Evolutionary conservation across 2,888 invertebrate genomes (phyloP).

Genomic region (Nomada hirtipes): DNA sequence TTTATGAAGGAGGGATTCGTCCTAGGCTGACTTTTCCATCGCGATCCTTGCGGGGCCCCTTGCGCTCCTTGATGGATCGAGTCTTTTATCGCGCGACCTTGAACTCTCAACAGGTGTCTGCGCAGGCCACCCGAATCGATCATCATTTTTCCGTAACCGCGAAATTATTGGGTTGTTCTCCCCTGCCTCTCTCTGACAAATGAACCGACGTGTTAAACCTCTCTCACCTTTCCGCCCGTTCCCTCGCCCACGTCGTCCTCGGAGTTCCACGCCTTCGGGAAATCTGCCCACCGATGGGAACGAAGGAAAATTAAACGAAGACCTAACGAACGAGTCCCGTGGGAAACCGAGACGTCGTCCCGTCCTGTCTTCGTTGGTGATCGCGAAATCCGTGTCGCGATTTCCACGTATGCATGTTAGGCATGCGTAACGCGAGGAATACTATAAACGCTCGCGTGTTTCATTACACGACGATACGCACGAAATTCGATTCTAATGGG

Average conservation of each 20-base stretch:
- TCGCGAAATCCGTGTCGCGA: conserved; percentile 56
- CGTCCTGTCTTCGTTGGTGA: conserved; percentile 26
- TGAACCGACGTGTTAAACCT: conserved; percentile 43
- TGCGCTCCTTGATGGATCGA: conserved; percentile 46
- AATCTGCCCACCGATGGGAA: too few relatives aligned
- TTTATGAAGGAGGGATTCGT: conserved; percentile 66
- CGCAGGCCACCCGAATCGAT: conserved; percentile 46
- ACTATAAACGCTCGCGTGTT: conserved; percentile 68
- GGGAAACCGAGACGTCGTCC: conserved; percentile 30
- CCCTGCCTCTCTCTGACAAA: conserved; percentile 24
- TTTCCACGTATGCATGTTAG: conserved; percentile 69
- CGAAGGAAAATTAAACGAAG: background rate
- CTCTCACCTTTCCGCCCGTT: background rate
- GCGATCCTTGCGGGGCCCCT: conserved; percentile 23
- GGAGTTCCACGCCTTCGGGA: too few relatives aligned
- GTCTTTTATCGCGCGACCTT: conserved; percentile 59
- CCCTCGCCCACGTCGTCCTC: too few relatives aligned
- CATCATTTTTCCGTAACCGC: conserved; percentile 50
- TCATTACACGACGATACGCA: conserved; percentile 71
- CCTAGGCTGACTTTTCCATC: conserved; percentile 60
- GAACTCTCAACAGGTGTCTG: conserved; percentile 64
- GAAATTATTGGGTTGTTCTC: conserved; percentile 52
- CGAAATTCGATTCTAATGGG: conserved; percentile 73
- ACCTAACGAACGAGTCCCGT: conserved; percentile 27
- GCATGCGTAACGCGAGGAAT: conserved; percentile 71